Evolutionary conservation across 2,113 vertebrate genomes (phyloP), one percentile per base, ranked within the genome.

Genomic region (Dissostichus mawsoni): DNA sequence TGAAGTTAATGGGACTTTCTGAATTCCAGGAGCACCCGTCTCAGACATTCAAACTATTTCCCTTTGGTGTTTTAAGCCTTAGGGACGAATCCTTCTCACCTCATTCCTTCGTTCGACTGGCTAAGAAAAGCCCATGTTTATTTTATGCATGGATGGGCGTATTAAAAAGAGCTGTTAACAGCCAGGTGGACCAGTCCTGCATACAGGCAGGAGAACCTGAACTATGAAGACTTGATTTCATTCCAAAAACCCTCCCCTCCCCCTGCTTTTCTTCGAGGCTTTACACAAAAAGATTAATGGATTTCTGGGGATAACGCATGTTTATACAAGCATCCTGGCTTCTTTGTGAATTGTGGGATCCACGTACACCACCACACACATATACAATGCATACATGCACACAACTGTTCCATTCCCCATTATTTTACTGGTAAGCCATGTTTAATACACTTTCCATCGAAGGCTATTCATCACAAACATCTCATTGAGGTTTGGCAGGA

Each of bases 401-500:
- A 47, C 59, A 0, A 64, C 58, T 64, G 74, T 84, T 83, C 80
- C 78, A 76, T 67, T 3, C 20, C 57, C 65, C 73, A 68, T 83
- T 16, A 50, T 76, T 86, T 53, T 74, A 47, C 73, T 80, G 58
- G 50, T 79, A 69, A 10, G 44, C 51, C 61, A 47, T 71, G 66
- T 87, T 90, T 86, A 83, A 88, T 83, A 82, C 47, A 58, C 73
- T 88, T 83, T 92, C 89, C 89, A 86, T 90, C 82, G 62, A 75
- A 90, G 56, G 56, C 61, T 62, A 85, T 76, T 80, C 80, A 81
- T 84, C 64, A 78, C 66, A 80, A 89, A 78, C 72, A 83, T 85
- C 87, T 90, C 86, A 85, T 88, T 80, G 88, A 86, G 81, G 83
- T 86, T 90, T 92, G 91, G 93, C 91, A 90, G 81, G 72, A 1